Evolutionary conservation across 2,888 invertebrate species (phyloP), one percentile per base, ranked within the genome.

Genomic region (Proisotoma minuta): DNA sequence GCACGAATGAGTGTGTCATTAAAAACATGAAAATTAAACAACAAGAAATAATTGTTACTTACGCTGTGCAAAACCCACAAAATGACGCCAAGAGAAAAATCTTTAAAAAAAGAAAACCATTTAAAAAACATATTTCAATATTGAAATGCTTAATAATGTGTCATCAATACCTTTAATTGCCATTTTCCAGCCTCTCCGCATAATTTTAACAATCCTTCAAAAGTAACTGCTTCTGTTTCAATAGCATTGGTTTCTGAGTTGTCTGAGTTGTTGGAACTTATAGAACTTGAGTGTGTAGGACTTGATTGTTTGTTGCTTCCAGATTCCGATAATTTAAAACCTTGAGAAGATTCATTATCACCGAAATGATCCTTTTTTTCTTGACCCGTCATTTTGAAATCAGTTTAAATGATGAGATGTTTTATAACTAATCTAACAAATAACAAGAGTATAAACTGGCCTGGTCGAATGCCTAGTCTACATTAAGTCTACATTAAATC

Each of bases 141-240:
- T 8, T 15, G 15, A 34, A 34, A 34, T 34, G 15, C 34, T 8
- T 34, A 10, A 34, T 15, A 34, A 34, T 34, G 34, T 10, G 15
- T 34, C 15, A 15, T 34, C 8, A 8, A 34, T 43, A 70, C 73
- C 68, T 66, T 66, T 5, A 72, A 48, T 57, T 73, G 73, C 73
- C 73, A 73, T 10, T 48, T 29, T 26, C 73, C 73, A 26, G 71
- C 67, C 15, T 70, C 71, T 20, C 73, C 73, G 53, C 68, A 68
- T n/a, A 72, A 56, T 53, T 66, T 69, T 23, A 73, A 58, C 23
- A 73, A 57, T 26, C 68, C 73, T 58, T 73, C 73, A 63, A 73
- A 73, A 12, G 54, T 69, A 15, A 63, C 34, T 8, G 61, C 49
- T 1, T 65, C 60, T 18, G 20, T 50, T 20, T 65, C 65, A 20